Evolutionary conservation across 2,888 invertebrate genomes (phyloP).

Genomic region (Odontomyia ornata): DNA sequence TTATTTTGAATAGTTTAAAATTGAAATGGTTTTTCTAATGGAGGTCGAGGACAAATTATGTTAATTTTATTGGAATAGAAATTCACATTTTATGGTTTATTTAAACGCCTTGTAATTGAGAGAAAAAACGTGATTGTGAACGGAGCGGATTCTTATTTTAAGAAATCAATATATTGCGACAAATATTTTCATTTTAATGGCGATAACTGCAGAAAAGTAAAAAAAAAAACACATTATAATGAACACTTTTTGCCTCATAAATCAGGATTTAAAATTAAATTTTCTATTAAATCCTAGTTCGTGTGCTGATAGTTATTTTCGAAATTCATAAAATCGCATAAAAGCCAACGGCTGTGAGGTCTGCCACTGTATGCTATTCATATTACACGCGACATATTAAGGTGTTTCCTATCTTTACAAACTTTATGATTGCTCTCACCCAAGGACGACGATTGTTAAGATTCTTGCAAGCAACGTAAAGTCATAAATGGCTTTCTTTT

Average conservation of each 20-base stretch:
- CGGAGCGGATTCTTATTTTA: too few relatives aligned
- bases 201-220: too few relatives aligned
- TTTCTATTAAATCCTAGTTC: not conserved
- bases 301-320: slow-evolving; percentile 28
- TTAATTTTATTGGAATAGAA: not conserved
- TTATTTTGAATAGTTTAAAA: not conserved
- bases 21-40: not conserved
- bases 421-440: slow-evolving; percentile 40
- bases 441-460: slow-evolving; percentile 34
- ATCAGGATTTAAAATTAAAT: too few relatives aligned
- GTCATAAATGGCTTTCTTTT: slow-evolving; percentile 47
- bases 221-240: too few relatives aligned
- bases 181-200: too few relatives aligned
- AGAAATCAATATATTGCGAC: too few relatives aligned
- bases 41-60: not conserved
- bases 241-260: too few relatives aligned
- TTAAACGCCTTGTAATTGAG: too few relatives aligned
- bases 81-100: too few relatives aligned
- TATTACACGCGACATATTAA: slow-evolving; percentile 49
- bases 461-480: slow-evolving; percentile 15
- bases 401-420: slow-evolving; percentile 41
- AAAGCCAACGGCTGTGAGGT: slow-evolving; percentile 41
- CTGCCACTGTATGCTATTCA: slow-evolving; percentile 46
- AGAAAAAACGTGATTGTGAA: too few relatives aligned
- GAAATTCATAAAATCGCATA: slow-evolving; percentile 48